Evolutionary conservation across 2,888 invertebrate genomes (phyloP).

Genomic region (Anoplius nigerrimus): DNA sequence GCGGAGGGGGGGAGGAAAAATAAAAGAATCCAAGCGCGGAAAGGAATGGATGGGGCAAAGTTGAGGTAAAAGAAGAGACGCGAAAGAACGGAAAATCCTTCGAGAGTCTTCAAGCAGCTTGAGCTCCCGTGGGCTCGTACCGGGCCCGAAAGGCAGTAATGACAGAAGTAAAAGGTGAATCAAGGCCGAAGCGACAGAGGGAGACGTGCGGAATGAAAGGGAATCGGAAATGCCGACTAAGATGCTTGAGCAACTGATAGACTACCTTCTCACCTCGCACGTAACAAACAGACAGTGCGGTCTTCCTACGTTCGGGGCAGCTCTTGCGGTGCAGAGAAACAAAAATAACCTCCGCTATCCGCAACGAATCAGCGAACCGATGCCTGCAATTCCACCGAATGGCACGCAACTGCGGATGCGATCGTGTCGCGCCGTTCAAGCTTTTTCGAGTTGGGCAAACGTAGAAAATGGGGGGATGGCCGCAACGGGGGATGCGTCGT

Average conservation of each 20-base stretch:
- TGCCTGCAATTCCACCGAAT: too few species aligned
- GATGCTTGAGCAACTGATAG: too few species aligned
- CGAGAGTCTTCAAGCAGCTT: constrained; percentile 34
- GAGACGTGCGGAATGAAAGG: constrained; percentile 4
- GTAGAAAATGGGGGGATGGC: neutral
- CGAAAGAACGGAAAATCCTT: constrained; percentile 25
- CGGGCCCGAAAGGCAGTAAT: constrained; percentile 39
- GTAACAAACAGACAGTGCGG: too few species aligned
- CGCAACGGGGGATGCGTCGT: too few species aligned
- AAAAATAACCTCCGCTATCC: too few species aligned
- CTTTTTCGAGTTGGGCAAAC: neutral
- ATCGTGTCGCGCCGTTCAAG: too few species aligned
- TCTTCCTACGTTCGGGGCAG: too few species aligned
- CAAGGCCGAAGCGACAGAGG: constrained; percentile 4
- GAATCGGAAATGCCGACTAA: neutral
- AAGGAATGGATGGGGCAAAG: neutral
- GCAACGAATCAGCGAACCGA: too few species aligned
- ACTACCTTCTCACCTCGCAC: too few species aligned
- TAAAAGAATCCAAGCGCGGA: neutral
- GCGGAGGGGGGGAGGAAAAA: neutral
- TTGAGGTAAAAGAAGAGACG: constrained; percentile 2
- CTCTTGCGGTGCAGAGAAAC: too few species aligned
- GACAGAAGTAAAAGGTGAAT: constrained; percentile 11
- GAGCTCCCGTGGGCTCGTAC: constrained; percentile 44
- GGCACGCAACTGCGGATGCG: too few species aligned